phyloP scores from a whole-genome alignment of 2,797 vertebrate species.

The Cryptoprocta ferox region DNA sequence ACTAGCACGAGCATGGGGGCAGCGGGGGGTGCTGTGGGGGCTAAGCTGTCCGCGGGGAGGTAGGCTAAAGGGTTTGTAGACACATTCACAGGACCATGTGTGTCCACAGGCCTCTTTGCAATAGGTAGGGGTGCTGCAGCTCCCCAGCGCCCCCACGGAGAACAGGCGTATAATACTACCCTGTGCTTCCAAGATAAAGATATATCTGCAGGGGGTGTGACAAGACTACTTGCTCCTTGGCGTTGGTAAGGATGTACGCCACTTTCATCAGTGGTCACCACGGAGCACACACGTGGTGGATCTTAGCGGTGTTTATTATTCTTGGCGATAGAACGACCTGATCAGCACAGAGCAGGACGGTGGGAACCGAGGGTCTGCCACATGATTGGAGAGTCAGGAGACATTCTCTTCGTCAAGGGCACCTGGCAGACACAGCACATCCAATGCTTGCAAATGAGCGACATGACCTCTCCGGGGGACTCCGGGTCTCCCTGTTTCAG shows the following conservation, averaged over 20 bases:
- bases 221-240: accelerated
- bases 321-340: accelerated
- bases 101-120: accelerated
- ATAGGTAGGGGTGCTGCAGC: accelerated
- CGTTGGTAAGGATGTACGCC: accelerated
- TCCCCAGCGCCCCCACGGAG: background rate
- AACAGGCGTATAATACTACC: accelerated
- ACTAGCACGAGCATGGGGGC: accelerated
- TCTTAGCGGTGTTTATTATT: background rate
- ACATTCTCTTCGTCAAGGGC: background rate
- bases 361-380: too few species aligned
- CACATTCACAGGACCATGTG: background rate
- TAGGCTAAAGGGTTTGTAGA: background rate
- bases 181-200: accelerated
- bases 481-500: background rate
- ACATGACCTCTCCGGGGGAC: background rate
- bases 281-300: accelerated
- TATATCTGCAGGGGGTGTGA: too few species aligned
- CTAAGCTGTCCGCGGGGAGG: background rate
- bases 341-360: background rate
- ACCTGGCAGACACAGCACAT: background rate
- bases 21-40: too few species aligned
- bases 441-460: background rate
- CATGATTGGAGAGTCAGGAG: background rate
- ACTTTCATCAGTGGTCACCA: background rate